Evolutionary conservation across 92 coral and sea anemone genomes (phyloP), one percentile per base, ranked within the genome.

Genomic region (Paragorgia papillata): DNA sequence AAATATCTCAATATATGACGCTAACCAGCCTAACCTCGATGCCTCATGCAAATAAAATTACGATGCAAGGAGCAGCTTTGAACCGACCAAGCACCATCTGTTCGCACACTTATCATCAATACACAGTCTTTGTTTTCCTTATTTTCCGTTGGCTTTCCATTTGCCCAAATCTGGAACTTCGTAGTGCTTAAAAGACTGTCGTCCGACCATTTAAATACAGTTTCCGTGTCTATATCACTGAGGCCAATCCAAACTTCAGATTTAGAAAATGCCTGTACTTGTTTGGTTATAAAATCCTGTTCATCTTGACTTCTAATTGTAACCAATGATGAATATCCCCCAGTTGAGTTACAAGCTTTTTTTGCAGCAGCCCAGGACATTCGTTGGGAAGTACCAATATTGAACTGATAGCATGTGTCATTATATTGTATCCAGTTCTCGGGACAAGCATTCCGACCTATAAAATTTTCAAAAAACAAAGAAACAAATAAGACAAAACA

Each of bases 391-490:
- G 84, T 68, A 32, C 88, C 91, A 13, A 88, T 79, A 62, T 91
- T 95, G 65, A 95, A 91, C 70, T 88, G 89, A 60, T 92, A 91
- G 76, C 99, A 95, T 37, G 77, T 74, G 80, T 91, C 92, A 7
- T 91, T 93, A 51, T 86, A 83, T 50, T 77, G 80, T 43, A 86
- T 81, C 97, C 99, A 95, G 76, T 85, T 87, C 10, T 59, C 68
- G 3, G 99, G 99, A 50, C 99, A 95, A 28, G 91, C 68, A 65
- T 89, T 89, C 29, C 80, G 85, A 55, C 99, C 99, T 95, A 13
- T 12, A 20, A 43, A 66, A 33, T 1, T 21, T 1, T 19, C n/a
- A 31, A 29, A 14, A 1, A 62, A n/a, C 68, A 77, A n/a, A n/a
- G n/a, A n/a, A n/a, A n/a, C n/a, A n/a, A n/a, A n/a, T n/a, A n/a